Evolutionary conservation across 2,888 invertebrate species (phyloP), one percentile per base, ranked within the genome.

Genomic region (Phyllotreta cruciferae): DNA sequence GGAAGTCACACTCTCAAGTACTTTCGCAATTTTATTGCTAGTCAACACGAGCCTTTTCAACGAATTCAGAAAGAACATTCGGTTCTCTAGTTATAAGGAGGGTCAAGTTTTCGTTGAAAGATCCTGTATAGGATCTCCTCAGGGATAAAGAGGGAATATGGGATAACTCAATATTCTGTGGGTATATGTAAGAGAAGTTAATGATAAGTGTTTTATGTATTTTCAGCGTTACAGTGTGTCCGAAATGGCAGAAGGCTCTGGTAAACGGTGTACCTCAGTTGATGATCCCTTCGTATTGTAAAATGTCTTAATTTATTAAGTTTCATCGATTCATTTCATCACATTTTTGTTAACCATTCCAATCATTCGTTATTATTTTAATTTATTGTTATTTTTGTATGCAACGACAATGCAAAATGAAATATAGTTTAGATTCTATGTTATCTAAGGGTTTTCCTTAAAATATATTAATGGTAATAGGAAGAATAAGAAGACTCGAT

Each of bases 221-320:
- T 86, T 86, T 66, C 83, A 90, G 89, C 37, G 84, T 89, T 54
- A 89, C 87, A 8, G 85, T 91, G 2, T 92, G 92, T 74, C 88
- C 91, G 0, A 86, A 87, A 72, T 81, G 84, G 63, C 84, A 85
- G 54, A 86, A 86, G 68, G 86, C 90, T 0, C 83, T 92, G n/a
- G 81, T 90, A 6, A 85, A 88, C 3, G 89, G 89, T 60, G 82
- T 86, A 64, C 85, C 88, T 1, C 83, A 83, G 72, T 72, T 81
- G 41, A 72, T 85, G 71, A 73, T 80, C 49, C 73, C 80, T n/a
- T 74, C 77, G 14, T 81, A 81, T 67, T 82, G 82, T 71, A 75
- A 65, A 38, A 62, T 44, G 9, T 52, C 52, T 24, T 7, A n/a
- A 56, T 24, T 11, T n/a, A 24, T 13, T 45, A 14, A 44, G 7